Conservation (phyloP, 2,113 vertebrate genomes). For the Tylochromis polylepis region DNA sequence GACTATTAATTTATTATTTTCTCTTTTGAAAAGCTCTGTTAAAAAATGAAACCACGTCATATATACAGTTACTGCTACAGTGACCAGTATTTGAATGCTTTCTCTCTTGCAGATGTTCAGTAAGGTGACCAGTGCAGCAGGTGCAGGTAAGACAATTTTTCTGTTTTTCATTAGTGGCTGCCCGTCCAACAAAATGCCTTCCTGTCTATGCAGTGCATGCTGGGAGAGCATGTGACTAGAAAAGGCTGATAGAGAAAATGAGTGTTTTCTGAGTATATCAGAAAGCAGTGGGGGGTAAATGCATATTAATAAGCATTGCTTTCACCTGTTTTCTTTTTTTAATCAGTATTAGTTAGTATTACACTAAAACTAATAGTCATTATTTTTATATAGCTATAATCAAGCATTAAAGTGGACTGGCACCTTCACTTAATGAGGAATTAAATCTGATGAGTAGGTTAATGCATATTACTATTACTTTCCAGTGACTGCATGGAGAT, state of each 20-base stretch:
- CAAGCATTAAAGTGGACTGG: neutral
- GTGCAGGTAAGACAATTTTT: constrained; percentile 74
- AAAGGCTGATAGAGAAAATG: neutral
- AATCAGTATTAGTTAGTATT: neutral
- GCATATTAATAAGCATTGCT: neutral
- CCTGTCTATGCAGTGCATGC: neutral
- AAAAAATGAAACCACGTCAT: neutral
- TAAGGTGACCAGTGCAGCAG: constrained; percentile 64
- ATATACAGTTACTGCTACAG: neutral
- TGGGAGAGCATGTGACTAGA: neutral
- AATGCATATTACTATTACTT: neutral
- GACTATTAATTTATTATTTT: neutral
- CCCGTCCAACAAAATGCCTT: neutral
- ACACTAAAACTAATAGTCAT: neutral
- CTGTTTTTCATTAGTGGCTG: neutral
- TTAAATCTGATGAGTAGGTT: neutral
- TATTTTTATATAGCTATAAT: neutral
- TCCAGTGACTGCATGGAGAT: neutral
- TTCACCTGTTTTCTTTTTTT: neutral
- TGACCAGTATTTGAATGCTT: constrained; percentile 5
- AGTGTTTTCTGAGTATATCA: neutral
- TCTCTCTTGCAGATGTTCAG: constrained; percentile 76
- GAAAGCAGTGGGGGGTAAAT: neutral
- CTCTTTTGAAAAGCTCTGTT: neutral
- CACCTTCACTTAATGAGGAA: neutral